These are phyloP conservation scores for Cynaeus angustus DNA, from an alignment of 2,888 invertebrate species.

Conservation along the genomic window DNA sequence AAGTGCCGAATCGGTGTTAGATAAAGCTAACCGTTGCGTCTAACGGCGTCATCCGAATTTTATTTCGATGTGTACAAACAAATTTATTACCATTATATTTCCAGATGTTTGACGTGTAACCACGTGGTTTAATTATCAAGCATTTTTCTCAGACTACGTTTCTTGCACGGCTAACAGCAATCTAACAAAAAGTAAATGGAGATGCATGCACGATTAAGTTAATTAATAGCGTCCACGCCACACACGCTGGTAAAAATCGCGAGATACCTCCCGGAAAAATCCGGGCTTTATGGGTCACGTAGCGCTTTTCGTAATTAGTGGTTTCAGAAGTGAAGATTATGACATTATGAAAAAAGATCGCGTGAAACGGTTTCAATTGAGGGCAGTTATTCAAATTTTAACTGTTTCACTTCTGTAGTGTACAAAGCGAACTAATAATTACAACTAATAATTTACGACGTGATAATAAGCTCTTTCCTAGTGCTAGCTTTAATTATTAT, in stretches of 20 bases:
- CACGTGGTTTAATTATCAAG: conserved; percentile 9
- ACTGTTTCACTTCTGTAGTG: conserved; percentile 7
- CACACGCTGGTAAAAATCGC: conserved; percentile 25
- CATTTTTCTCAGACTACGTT: conserved; percentile 35
- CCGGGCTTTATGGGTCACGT: conserved; percentile 1
- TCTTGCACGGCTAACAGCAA: conserved; percentile 55
- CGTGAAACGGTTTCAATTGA: conserved; percentile 20
- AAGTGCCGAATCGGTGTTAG: conserved; percentile 25
- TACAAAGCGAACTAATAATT: conserved; percentile 50
- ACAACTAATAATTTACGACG: conserved; percentile 55
- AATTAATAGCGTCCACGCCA: conserved; percentile 53
- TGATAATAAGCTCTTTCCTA: conserved; percentile 51
- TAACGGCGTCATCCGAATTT: conserved; percentile 30
- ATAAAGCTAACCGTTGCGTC: conserved; percentile 23
- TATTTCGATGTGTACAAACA: conserved; percentile 17
- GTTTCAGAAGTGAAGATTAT: background rate
- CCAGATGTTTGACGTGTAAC: conserved; percentile 22
- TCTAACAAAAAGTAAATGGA: conserved; percentile 58
- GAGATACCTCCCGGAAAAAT: conserved; percentile 14
- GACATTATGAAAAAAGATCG: conserved; percentile 23
- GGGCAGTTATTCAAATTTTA: conserved; percentile 31
- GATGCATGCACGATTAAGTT: conserved; percentile 57
- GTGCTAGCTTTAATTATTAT: conserved; percentile 52
- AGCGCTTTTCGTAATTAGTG: conserved; percentile 6
- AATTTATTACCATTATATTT: conserved; percentile 12